Percentiles rank a stretch among this genome's conserved stretches.
Evolutionary conservation across 2,888 invertebrate genomes (phyloP).

Genomic region (Aporophyla nigra): DNA sequence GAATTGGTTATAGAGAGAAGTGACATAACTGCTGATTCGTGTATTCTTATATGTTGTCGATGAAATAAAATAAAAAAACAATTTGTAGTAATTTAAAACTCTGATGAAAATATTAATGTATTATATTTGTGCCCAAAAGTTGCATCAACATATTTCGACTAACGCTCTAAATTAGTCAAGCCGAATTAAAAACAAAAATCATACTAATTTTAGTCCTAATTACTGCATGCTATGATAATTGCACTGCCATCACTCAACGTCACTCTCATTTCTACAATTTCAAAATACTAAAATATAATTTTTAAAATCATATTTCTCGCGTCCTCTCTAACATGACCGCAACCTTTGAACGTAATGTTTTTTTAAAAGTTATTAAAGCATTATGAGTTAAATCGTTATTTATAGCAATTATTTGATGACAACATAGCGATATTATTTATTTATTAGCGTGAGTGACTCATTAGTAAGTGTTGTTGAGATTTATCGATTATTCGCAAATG

Average conservation of each 20-base stretch:
- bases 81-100: too few species aligned
- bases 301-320: conserved; percentile 4
- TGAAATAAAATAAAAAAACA: too few species aligned
- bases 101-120: neutral
- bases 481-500: conserved; percentile 37
- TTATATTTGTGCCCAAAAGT: conserved; percentile 3
- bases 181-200: conserved; percentile 27
- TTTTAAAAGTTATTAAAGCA: conserved; percentile 61
- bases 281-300: conserved; percentile 48
- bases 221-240: conserved; percentile 53
- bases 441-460: conserved; percentile 50
- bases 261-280: conserved; percentile 50
- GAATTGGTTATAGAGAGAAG: too few species aligned
- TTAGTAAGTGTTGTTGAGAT: conserved; percentile 40
- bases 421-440: conserved; percentile 56
- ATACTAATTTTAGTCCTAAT: conserved; percentile 35
- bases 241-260: conserved; percentile 54
- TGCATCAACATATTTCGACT: conserved; percentile 9
- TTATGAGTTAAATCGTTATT: conserved; percentile 51
- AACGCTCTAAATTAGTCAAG: conserved; percentile 13
- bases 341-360: conserved; percentile 40
- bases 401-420: conserved; percentile 49
- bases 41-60: too few species aligned
- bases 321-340: conserved; percentile 25
- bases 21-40: too few species aligned